Conservation (phyloP, 2,888 invertebrate species). For the Masnerella sp. region DNA sequence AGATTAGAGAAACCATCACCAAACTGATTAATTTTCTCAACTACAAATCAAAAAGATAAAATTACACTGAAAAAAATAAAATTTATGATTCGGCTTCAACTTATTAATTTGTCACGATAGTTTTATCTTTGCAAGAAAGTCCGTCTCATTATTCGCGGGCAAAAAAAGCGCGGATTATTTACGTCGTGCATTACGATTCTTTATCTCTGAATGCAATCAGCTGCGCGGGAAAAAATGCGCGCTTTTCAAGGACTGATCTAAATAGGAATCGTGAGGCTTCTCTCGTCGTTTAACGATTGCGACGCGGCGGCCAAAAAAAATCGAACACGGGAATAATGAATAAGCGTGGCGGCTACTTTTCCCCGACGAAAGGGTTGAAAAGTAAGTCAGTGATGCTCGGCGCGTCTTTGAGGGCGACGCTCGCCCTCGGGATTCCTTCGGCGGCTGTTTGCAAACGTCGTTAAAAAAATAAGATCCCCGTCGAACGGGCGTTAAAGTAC, state of each 20-base stretch:
- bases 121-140: conserved; percentile 27
- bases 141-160: conserved; percentile 18
- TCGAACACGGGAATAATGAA: conserved; percentile 18
- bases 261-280: conserved; percentile 51
- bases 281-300: conserved; percentile 38
- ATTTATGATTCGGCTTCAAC: too few relatives aligned
- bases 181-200: conserved; percentile 66
- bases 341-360: conserved; percentile 17
- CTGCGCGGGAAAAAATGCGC: conserved; percentile 31
- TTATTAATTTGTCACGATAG: conserved; percentile 18
- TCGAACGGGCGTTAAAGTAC: conserved; percentile 55
- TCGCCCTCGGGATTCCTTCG: conserved; percentile 50
- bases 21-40: too few relatives aligned
- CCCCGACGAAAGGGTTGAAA: conserved; percentile 53
- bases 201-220: conserved; percentile 64
- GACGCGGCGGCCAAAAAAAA: conserved; percentile 17
- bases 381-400: conserved; percentile 62
- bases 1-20: too few relatives aligned
- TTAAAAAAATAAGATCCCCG: conserved; percentile 53
- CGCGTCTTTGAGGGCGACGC: conserved; percentile 45
- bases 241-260: conserved; percentile 57
- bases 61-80: too few relatives aligned
- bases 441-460: conserved; percentile 54
- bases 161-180: conserved; percentile 44
- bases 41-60: too few relatives aligned